phyloP scores from a whole-genome alignment of 2,797 vertebrate species.

The Rhinophrynus dorsalis region DNA sequence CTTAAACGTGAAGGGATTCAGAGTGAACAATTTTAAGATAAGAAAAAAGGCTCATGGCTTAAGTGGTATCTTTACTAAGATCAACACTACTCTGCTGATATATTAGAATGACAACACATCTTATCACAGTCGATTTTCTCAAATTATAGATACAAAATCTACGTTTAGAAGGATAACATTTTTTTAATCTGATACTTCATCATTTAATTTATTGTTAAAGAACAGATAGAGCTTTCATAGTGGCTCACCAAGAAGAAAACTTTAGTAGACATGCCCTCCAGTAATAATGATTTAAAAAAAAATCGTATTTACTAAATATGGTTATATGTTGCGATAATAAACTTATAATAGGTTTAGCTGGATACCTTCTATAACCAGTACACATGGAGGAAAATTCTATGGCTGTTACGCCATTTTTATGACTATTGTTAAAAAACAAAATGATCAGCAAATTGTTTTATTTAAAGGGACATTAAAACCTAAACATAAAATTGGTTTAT shows the following conservation, averaged over 20 bases:
- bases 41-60: constrained; percentile 40
- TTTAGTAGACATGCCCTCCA: constrained; percentile 15
- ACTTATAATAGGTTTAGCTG: too few relatives aligned
- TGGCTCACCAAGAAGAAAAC: constrained; percentile 12
- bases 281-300: background rate
- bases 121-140: constrained; percentile 35
- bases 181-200: constrained; percentile 30
- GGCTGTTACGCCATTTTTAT: too few relatives aligned
- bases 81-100: constrained; percentile 16
- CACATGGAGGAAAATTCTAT: too few relatives aligned
- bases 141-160: constrained; percentile 42
- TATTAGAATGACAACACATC: constrained; percentile 36
- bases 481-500: too few relatives aligned
- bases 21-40: constrained; percentile 35
- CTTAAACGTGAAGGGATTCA: constrained; percentile 35
- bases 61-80: constrained; percentile 34
- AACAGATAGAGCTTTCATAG: constrained; percentile 1
- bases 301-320: background rate
- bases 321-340: constrained; percentile 24
- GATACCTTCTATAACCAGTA: too few relatives aligned
- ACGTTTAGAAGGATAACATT: constrained; percentile 36
- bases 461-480: too few relatives aligned
- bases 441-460: too few relatives aligned
- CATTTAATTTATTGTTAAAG: constrained; percentile 38
- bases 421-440: too few relatives aligned